These are phyloP conservation scores for Shargacucullia verbasci DNA, from an alignment of 2,888 invertebrate genomes.

Conservation along the genomic window DNA sequence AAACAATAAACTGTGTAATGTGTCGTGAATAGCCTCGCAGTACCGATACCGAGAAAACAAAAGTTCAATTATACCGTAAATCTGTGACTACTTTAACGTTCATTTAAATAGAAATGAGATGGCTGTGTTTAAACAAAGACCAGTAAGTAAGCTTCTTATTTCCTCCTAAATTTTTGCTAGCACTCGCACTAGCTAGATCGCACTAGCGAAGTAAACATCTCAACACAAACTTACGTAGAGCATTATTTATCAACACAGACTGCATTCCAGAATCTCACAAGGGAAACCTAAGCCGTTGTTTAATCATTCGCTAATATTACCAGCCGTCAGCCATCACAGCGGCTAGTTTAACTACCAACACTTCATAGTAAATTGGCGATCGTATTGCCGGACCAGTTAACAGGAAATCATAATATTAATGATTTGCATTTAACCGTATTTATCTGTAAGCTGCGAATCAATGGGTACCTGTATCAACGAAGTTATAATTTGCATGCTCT, in stretches of 20 bases:
- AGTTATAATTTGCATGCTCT: constrained; percentile 23
- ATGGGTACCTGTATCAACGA: constrained; percentile 28
- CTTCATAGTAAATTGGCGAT: constrained; percentile 51
- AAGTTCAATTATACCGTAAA: constrained; percentile 32
- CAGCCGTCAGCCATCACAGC: constrained; percentile 51
- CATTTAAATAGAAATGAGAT: constrained; percentile 15
- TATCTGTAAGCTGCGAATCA: constrained; percentile 25
- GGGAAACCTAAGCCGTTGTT: constrained; percentile 60
- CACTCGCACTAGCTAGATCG: constrained; percentile 1
- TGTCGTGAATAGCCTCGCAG: constrained; percentile 10
- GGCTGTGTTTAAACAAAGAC: constrained; percentile 21
- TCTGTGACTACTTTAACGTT: constrained; percentile 21
- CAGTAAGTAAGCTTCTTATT: constrained; percentile 21
- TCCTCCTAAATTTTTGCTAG: constrained; percentile 35
- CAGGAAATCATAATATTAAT: constrained; percentile 58
- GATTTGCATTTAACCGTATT: constrained; percentile 43
- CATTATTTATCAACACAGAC: constrained; percentile 47
- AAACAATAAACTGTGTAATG: constrained; percentile 23
- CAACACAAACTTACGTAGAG: constrained; percentile 29
- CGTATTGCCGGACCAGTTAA: constrained; percentile 52
- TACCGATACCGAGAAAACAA: constrained; percentile 20
- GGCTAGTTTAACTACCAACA: constrained; percentile 39
- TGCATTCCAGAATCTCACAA: constrained; percentile 44
- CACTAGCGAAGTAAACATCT: constrained; percentile 7
- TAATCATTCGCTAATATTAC: constrained; percentile 53